Evolutionary conservation across 2,113 vertebrate genomes (phyloP).

Genomic region (Spizaetus ornatus): DNA sequence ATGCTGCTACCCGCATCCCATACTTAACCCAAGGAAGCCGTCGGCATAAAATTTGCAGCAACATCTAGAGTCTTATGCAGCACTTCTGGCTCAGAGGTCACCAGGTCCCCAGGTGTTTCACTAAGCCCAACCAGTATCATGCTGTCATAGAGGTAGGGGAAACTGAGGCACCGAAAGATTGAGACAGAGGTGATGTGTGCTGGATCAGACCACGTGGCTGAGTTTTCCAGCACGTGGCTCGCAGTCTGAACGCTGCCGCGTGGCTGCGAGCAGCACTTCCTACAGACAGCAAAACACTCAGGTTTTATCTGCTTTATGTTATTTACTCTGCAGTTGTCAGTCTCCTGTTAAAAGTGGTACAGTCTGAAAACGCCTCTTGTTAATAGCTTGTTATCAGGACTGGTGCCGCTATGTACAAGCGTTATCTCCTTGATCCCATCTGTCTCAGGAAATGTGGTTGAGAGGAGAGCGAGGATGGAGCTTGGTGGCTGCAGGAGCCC

Average conservation of each 20-base stretch:
- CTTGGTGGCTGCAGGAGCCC: neutral
- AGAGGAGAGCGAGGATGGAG: neutral
- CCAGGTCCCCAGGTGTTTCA: neutral
- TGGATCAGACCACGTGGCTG: neutral
- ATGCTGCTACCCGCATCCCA: fast-evolving
- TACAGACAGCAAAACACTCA: neutral
- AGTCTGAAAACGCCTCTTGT: neutral
- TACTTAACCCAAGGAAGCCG: neutral
- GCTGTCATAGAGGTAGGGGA: neutral
- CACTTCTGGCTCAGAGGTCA: neutral
- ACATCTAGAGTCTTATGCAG: neutral
- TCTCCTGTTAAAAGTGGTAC: neutral
- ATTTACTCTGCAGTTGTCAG: neutral
- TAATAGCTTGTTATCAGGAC: constrained; percentile 5
- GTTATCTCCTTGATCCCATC: neutral
- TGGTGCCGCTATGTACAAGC: neutral
- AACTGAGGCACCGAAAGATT: neutral
- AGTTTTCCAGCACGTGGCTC: neutral
- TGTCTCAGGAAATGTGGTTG: neutral
- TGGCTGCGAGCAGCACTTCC: neutral
- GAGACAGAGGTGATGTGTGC: neutral
- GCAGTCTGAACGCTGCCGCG: fast-evolving
- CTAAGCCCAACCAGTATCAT: neutral
- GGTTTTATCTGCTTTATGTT: neutral
- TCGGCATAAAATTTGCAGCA: neutral